A percentile compares a stretch with the other conserved stretches of the same genome.
phyloP scores from a whole-genome alignment of 92 coral and sea anemone genomes.

The Galaxea fascicularis region DNA sequence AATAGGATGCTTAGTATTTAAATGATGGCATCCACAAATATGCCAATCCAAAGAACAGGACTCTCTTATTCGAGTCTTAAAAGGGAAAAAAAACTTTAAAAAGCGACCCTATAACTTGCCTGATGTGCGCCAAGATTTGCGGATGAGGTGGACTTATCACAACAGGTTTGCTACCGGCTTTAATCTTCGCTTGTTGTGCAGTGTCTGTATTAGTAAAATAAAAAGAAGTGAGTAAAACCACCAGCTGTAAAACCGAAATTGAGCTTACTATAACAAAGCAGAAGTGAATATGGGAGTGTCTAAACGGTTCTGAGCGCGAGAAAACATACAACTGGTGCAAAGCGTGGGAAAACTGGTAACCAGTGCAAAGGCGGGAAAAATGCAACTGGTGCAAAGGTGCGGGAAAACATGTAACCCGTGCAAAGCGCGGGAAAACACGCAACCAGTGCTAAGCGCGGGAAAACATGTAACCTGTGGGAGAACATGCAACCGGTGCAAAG shows the following conservation, averaged over 20 bases:
- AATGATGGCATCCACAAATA: too few species aligned
- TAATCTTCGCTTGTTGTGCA: slow-evolving; percentile 48
- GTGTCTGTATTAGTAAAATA: slow-evolving; percentile 38
- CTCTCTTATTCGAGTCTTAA: too few species aligned
- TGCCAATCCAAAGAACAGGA: too few species aligned
- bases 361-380: neutral
- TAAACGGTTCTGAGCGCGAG: neutral
- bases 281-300: neutral
- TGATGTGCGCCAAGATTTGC: slow-evolving; percentile 85
- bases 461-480: neutral
- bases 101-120: slow-evolving; percentile 47
- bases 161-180: slow-evolving; percentile 43
- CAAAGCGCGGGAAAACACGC: neutral
- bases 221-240: neutral
- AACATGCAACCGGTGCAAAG: neutral
- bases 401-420: neutral
- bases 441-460: neutral
- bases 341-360: neutral
- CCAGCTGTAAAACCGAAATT: neutral
- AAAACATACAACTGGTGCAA: neutral
- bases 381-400: neutral
- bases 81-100: neutral
- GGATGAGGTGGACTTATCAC: slow-evolving; percentile 71
- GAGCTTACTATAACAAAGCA: neutral
- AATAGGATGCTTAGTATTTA: too few species aligned